A percentile compares a stretch with the other conserved stretches of the same genome.
phyloP scores from a whole-genome alignment of 2,888 invertebrate species.

The Acleris emargana region DNA sequence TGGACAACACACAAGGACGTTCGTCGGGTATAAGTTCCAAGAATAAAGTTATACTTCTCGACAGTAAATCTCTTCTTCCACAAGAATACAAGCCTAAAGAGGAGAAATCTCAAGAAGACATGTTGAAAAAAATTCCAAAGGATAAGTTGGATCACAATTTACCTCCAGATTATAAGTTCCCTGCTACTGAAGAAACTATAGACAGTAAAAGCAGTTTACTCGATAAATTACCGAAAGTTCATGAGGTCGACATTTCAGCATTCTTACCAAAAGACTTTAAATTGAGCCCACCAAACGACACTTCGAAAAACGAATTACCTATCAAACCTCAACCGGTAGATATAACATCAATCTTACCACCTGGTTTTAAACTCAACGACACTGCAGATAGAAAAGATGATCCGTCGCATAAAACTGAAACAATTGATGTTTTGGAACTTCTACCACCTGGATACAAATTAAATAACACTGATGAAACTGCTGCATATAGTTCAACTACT shows the following conservation, averaged over 20 bases:
- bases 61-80: slow-evolving; percentile 80
- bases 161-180: slow-evolving; percentile 86
- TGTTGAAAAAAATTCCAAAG: slow-evolving; percentile 75
- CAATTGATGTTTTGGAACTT: slow-evolving; percentile 44
- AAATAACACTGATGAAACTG: slow-evolving; percentile 50
- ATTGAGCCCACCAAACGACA: slow-evolving; percentile 62
- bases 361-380: slow-evolving; percentile 56
- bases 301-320: slow-evolving; percentile 56
- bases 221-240: slow-evolving; percentile 58
- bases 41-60: slow-evolving; percentile 83
- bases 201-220: slow-evolving; percentile 59
- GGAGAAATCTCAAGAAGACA: slow-evolving; percentile 65
- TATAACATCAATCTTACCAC: slow-evolving; percentile 86
- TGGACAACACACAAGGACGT: slow-evolving; percentile 74
- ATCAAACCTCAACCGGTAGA: slow-evolving; percentile 66
- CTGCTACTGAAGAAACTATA: slow-evolving; percentile 56
- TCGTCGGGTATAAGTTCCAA: slow-evolving; percentile 83
- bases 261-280: slow-evolving; percentile 87
- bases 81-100: slow-evolving; percentile 81
- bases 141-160: slow-evolving; percentile 85
- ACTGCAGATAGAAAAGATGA: slow-evolving; percentile 34
- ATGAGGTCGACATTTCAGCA: slow-evolving; percentile 78
- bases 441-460: slow-evolving; percentile 82
- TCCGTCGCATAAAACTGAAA: slow-evolving; percentile 36
- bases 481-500: slow-evolving; percentile 56